Evolutionary conservation across 1,140 invertebrate species (phyloP).

Genomic region (Drosophila gunungcola): DNA sequence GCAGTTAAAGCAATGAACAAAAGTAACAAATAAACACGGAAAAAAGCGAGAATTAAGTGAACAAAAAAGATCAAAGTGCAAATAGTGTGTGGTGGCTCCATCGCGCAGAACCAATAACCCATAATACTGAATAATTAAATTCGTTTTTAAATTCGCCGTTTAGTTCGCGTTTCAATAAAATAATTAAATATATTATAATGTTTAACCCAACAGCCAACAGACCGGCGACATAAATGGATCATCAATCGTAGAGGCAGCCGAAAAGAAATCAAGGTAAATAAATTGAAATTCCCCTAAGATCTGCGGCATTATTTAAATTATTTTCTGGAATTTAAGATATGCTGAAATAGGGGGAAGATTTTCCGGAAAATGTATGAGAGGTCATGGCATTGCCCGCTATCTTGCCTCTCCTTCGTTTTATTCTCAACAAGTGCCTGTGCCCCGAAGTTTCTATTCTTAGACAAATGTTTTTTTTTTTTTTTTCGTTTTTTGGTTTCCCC

Average conservation of each 20-base stretch:
- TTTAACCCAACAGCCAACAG: background rate
- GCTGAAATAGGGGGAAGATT: slow-evolving; percentile 5
- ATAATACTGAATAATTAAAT: slow-evolving; percentile 20
- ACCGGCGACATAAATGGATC: slow-evolving; percentile 25
- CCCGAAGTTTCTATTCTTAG: slow-evolving; percentile 24
- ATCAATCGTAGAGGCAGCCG: slow-evolving; percentile 13
- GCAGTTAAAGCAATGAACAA: slow-evolving; percentile 18
- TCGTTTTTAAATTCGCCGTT: slow-evolving; percentile 11
- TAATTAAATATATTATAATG: slow-evolving; percentile 5
- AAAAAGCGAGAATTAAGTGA: slow-evolving; percentile 24
- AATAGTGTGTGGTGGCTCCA: slow-evolving; percentile 21
- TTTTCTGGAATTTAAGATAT: slow-evolving; percentile 21
- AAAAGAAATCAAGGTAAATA: slow-evolving; percentile 31
- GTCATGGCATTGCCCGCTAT: slow-evolving; percentile 17
- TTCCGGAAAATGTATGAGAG: slow-evolving; percentile 11
- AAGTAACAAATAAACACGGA: slow-evolving; percentile 34
- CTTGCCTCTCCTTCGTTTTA: background rate
- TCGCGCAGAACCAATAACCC: slow-evolving; percentile 20
- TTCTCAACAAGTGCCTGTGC: slow-evolving; percentile 36
- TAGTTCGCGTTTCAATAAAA: slow-evolving; percentile 27
- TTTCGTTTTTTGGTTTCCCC: slow-evolving; percentile 6
- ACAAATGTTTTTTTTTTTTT: background rate
- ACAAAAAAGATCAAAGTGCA: slow-evolving; percentile 40
- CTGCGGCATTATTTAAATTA: background rate
- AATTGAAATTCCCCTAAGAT: slow-evolving; percentile 1